Evolutionary conservation across 2,797 vertebrate genomes (phyloP).

Genomic region (Sebastolobus altivelis): DNA sequence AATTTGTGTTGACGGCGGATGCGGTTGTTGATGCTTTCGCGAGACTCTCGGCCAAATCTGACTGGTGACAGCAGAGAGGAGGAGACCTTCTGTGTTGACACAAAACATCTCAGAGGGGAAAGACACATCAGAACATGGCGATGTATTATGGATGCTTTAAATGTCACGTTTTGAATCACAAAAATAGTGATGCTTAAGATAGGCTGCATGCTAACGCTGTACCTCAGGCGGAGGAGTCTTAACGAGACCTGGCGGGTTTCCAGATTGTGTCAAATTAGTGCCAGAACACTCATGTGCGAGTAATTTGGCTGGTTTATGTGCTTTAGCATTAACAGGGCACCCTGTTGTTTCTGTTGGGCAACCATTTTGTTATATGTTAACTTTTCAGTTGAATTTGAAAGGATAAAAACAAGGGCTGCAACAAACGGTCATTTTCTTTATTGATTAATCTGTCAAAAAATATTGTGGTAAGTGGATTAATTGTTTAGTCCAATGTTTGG

Average conservation of each 20-base stretch:
- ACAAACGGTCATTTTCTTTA: not conserved
- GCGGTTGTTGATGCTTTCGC: constrained; percentile 59
- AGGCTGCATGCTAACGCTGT: not conserved
- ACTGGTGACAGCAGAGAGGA: constrained; percentile 70
- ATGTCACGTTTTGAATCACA: constrained; percentile 47
- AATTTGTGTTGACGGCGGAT: constrained; percentile 80
- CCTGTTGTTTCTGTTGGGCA: constrained; percentile 34
- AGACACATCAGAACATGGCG: not conserved
- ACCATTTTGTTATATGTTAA: constrained; percentile 21
- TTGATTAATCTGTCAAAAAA: not conserved
- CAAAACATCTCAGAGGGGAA: constrained; percentile 32
- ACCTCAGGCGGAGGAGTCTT: constrained; percentile 2
- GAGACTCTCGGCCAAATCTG: constrained; percentile 64
- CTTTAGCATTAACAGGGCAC: constrained; percentile 59
- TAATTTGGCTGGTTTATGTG: constrained; percentile 66
- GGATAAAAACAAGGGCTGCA: constrained; percentile 8
- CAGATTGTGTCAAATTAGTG: constrained; percentile 32
- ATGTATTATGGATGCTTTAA: constrained; percentile 36
- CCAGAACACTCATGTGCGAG: constrained; percentile 58
- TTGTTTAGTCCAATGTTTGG: not conserved
- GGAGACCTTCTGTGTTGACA: constrained; percentile 63
- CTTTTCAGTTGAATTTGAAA: constrained; percentile 24
- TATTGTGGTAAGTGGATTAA: not conserved
- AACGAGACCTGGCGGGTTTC: constrained; percentile 24
- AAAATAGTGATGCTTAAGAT: not conserved